A percentile compares a stretch with the other conserved stretches of the same genome.
These are phyloP conservation scores for Hipposideros armiger DNA, from an alignment of 2,113 vertebrate species.

Conservation along the genomic window DNA sequence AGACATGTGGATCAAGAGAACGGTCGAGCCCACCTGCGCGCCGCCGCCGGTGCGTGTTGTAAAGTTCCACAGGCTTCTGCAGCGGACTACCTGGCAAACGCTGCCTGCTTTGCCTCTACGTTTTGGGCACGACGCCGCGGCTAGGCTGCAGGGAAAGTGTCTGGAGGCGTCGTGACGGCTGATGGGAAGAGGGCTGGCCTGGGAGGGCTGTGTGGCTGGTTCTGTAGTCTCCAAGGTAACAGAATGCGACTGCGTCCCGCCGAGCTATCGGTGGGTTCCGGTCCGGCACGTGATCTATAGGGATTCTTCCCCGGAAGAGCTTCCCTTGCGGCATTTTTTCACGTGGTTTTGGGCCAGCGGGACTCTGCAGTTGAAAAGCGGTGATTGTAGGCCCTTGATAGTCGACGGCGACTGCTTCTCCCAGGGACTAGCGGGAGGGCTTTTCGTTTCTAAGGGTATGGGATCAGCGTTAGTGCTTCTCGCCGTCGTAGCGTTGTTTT, in stretches of 20 bases:
- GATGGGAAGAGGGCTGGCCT: conserved; percentile 42
- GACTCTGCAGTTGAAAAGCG: conserved; percentile 8
- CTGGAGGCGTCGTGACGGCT: conserved; percentile 31
- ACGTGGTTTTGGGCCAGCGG: conserved; percentile 58
- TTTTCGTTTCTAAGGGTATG: background rate
- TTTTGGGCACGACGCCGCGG: conserved; percentile 36
- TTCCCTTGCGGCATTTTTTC: conserved; percentile 66
- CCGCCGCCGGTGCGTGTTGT: background rate
- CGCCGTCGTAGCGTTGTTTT: background rate
- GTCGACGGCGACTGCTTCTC: background rate
- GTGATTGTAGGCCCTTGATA: background rate
- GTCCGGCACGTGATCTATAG: conserved; percentile 68
- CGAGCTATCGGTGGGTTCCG: background rate
- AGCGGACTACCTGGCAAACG: background rate
- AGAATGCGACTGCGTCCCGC: background rate
- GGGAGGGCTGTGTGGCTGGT: background rate
- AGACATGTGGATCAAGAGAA: conserved; percentile 66
- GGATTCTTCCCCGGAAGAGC: conserved; percentile 69
- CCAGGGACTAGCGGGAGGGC: background rate
- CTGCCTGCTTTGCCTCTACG: background rate
- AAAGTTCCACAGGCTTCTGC: background rate
- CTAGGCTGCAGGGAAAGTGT: conserved; percentile 51
- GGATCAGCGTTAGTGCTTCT: background rate
- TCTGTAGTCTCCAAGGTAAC: conserved; percentile 70
- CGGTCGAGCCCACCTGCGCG: conserved; percentile 43